phyloP scores from a whole-genome alignment of 2,797 vertebrate genomes.

The Sebastes itinus region DNA sequence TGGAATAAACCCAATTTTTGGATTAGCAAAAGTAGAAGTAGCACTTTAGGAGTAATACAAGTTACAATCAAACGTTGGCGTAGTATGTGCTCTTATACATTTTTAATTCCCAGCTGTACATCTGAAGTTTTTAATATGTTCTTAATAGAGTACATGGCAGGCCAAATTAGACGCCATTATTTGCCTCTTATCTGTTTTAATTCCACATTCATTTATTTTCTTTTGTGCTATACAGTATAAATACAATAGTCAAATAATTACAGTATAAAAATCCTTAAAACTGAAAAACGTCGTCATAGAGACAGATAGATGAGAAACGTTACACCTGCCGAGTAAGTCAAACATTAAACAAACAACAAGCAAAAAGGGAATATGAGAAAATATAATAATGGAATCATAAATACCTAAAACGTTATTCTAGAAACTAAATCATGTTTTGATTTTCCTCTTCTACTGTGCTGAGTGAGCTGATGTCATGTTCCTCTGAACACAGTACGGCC shows the following conservation, averaged over 20 bases:
- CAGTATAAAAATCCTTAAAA: neutral
- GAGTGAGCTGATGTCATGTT: neutral
- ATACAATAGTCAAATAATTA: neutral
- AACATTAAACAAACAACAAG: neutral
- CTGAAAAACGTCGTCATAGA: neutral
- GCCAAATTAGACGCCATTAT: neutral
- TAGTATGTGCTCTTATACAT: neutral
- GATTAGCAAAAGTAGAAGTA: neutral
- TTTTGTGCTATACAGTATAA: neutral
- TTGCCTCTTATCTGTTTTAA: no score
- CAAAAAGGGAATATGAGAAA: neutral
- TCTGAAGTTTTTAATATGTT: neutral
- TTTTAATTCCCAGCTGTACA: neutral
- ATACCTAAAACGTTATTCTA: neutral
- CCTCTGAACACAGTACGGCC: constrained; percentile 78
- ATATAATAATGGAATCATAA: neutral
- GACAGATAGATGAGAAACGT: neutral
- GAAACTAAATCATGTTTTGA: neutral
- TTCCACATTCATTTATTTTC: neutral
- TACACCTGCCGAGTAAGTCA: neutral
- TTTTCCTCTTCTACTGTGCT: neutral
- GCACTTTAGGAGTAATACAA: neutral
- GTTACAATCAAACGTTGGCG: neutral
- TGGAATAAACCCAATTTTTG: neutral
- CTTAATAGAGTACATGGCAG: neutral